Conservation (phyloP, 2,113 vertebrate species). For the Ophthalmolycus amberensis region DNA sequence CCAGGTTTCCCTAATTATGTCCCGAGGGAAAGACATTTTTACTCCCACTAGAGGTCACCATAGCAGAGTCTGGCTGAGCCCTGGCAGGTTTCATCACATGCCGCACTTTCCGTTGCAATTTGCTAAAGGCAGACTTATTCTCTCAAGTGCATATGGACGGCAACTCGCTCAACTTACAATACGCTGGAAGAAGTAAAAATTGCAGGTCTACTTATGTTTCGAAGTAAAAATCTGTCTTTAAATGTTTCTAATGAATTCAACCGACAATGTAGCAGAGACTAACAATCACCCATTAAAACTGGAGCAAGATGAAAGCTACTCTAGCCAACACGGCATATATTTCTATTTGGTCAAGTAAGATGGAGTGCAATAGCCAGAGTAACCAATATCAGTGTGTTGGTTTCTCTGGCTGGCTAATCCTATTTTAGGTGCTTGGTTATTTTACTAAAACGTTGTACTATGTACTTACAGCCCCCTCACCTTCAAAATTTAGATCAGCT, state of each 20-base stretch:
- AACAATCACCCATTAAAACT: background rate
- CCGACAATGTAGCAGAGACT: background rate
- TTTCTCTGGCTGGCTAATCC: background rate
- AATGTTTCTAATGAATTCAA: background rate
- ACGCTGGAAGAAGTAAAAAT: background rate
- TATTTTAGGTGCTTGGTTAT: background rate
- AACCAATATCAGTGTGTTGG: background rate
- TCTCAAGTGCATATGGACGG: background rate
- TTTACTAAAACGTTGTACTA: background rate
- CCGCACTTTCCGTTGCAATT: slow-evolving; percentile 5
- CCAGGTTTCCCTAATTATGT: slow-evolving; percentile 51
- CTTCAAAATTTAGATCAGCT: slow-evolving; percentile 93
- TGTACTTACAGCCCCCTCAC: slow-evolving; percentile 56
- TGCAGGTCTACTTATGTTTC: background rate
- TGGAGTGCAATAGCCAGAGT: background rate
- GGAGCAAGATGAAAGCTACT: background rate
- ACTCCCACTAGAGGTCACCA: slow-evolving; percentile 66
- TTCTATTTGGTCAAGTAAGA: background rate
- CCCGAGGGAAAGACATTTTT: slow-evolving; percentile 34
- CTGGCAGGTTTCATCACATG: slow-evolving; percentile 24
- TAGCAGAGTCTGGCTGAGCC: slow-evolving; percentile 38
- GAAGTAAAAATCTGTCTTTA: background rate
- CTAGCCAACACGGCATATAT: background rate
- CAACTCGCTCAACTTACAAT: background rate
- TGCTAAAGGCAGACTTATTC: slow-evolving; percentile 9